Conservation (phyloP, 2,797 vertebrate genomes). For the Pristis pectinata region DNA sequence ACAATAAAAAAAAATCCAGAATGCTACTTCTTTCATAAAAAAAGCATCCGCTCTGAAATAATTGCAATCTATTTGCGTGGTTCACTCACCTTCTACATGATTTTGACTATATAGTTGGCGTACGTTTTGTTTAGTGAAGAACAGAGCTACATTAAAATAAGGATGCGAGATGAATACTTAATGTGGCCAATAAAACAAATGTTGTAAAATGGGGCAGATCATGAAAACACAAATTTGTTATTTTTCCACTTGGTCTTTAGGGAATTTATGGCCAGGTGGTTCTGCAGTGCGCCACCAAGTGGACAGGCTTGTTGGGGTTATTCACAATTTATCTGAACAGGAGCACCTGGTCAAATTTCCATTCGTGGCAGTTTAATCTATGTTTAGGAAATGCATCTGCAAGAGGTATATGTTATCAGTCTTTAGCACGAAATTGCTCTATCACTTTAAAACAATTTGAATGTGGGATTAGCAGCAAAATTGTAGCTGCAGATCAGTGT, state of each 20-base stretch:
- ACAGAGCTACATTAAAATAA: neutral
- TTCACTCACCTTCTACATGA: neutral
- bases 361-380: neutral
- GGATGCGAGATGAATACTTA: neutral
- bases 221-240: neutral
- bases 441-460: neutral
- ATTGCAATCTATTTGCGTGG: neutral
- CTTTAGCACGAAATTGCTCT: neutral
- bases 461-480: neutral
- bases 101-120: neutral
- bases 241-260: neutral
- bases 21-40: neutral
- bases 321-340: neutral
- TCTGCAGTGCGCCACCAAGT: slow-evolving; percentile 30
- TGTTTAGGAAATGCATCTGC: neutral
- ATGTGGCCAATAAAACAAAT: neutral
- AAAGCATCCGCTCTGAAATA: neutral
- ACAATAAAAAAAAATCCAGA: neutral
- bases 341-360: neutral
- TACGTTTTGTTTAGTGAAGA: neutral
- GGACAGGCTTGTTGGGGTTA: neutral
- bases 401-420: neutral
- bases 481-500: neutral
- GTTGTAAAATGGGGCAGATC: neutral
- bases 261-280: neutral